phyloP scores from a whole-genome alignment of 2,113 vertebrate genomes.

The Clarias gariepinus region DNA sequence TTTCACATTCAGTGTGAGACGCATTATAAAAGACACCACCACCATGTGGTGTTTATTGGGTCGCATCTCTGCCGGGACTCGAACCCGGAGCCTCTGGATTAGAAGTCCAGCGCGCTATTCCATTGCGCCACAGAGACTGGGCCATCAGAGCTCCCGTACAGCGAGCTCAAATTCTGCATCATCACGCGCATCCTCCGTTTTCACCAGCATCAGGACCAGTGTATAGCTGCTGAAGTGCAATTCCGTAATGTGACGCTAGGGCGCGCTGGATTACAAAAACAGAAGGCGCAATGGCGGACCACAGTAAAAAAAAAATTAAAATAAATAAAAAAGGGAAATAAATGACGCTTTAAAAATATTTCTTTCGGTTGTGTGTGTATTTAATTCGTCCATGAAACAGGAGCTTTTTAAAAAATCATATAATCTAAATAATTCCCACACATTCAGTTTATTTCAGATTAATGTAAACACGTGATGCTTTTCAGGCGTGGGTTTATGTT shows the following conservation, averaged over 20 bases:
- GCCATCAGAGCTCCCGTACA: conserved; percentile 61
- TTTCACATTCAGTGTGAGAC: neutral
- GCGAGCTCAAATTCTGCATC: conserved; percentile 63
- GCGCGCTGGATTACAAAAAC: conserved; percentile 56
- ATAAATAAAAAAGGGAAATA: too few species aligned
- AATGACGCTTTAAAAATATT: neutral
- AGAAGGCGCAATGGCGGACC: conserved; percentile 38
- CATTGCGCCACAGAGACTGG: conserved; percentile 99
- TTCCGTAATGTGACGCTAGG: conserved; percentile 55
- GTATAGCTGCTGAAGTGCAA: conserved; percentile 18
- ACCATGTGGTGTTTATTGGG: neutral
- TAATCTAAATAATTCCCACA: neutral
- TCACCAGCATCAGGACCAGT: conserved; percentile 78
- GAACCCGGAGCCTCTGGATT: conserved; percentile 99
- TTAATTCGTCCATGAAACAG: neutral
- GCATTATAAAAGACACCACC: conserved; percentile 14
- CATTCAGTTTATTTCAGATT: neutral
- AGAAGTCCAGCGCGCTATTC: conserved; percentile 99
- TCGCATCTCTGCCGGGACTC: conserved; percentile 99
- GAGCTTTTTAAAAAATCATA: neutral
- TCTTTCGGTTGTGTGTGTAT: neutral
- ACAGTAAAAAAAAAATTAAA: too few species aligned
- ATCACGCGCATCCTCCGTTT: conserved; percentile 56
- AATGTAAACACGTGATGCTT: neutral
- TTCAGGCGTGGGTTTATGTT: neutral